phyloP scores from a whole-genome alignment of 2,113 vertebrate species.

The Dasyurus viverrinus region DNA sequence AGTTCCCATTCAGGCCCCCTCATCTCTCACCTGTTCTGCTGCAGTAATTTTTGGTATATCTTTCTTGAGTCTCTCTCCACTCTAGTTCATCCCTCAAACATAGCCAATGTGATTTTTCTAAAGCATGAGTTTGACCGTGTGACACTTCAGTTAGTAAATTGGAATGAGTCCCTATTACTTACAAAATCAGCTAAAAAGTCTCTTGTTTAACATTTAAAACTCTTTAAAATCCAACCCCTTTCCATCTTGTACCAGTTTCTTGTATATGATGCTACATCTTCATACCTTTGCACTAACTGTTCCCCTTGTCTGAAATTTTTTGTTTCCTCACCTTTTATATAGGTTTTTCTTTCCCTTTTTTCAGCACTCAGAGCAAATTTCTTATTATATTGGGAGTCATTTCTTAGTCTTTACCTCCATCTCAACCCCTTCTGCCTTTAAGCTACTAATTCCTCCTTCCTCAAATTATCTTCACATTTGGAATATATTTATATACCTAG shows the following conservation, averaged over 20 bases:
- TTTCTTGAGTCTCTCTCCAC: neutral
- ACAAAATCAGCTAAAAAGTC: neutral
- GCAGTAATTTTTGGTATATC: neutral
- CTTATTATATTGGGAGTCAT: neutral
- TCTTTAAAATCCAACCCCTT: neutral
- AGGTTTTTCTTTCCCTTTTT: neutral
- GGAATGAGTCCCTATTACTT: neutral
- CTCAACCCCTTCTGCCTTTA: fast-evolving
- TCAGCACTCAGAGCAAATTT: neutral
- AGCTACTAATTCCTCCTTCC: neutral
- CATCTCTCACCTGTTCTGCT: neutral
- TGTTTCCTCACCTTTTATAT: neutral
- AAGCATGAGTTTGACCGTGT: neutral
- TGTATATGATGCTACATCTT: neutral
- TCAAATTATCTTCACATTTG: neutral
- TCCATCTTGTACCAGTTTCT: neutral
- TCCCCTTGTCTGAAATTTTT: neutral
- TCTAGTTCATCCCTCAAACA: neutral
- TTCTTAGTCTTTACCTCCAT: neutral
- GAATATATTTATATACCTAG: neutral
- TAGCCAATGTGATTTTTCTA: neutral
- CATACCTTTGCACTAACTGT: neutral
- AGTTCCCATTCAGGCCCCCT: neutral
- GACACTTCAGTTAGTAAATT: neutral
- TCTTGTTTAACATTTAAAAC: neutral